Evolutionary conservation across 2,797 vertebrate genomes (phyloP), one percentile per base, ranked within the genome.

Genomic region (Ceryle rudis): DNA sequence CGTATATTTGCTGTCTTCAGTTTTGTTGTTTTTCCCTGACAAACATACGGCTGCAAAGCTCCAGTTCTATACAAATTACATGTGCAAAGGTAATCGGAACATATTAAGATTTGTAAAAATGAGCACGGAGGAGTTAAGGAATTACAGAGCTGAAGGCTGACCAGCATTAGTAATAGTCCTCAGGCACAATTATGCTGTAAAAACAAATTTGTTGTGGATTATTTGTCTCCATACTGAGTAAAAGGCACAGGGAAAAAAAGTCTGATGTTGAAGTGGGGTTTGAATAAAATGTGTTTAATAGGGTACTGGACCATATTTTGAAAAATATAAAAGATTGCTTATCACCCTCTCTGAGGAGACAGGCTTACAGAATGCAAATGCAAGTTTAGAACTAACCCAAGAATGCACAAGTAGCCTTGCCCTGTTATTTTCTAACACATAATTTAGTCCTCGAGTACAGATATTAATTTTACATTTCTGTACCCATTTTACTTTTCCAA

Each of bases 1-100:
- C 16, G 16, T 8, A 0, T 11, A 0, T 1, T n/a, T n/a, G 13
- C 64, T 9, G 65, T 10, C 15, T n/a, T 5, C 4, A 5, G 19
- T 16, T 44, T 4, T 10, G 9, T 3, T 15, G 22, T 6, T 17
- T 14, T 6, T 13, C 29, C 1, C 9, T 33, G 44, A 23, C 60
- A 7, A 21, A 2, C 37, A 4, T 28, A 2, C 22, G 73, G 21
- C 47, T 17, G 21, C 25, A 4, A 60, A 69, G 22, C 5, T 46
- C 8, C 23, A 2, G 2, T 25, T 42, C 39, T 17, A 1, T n/a
- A 23, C 21, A 22, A 10, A 20, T 49, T 15, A 3, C 7, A 0
- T 4, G 35, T 33, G 1, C 28, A 23, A 9, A 52, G 22, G 37
- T 33, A 39, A 10, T 37, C 13, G 1, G 37, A 29, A n/a, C 11